These are phyloP conservation scores for Drosophila rufa DNA, from an alignment of 1,140 invertebrate species.

Conservation along the genomic window DNA sequence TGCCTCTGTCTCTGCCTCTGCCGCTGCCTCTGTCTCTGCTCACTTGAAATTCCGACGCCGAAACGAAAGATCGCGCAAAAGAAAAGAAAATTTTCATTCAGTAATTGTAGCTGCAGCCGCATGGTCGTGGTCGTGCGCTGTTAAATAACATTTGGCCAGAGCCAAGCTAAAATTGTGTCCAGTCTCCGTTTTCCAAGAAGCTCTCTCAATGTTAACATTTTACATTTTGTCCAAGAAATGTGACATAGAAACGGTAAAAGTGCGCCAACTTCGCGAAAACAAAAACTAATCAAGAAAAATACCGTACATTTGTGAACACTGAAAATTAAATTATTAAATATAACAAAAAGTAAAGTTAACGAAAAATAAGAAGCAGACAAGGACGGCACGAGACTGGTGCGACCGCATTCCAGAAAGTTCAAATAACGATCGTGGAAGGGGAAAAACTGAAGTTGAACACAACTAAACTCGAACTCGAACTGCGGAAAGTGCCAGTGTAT, in stretches of 20 bases:
- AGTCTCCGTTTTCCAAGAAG: constrained; percentile 10
- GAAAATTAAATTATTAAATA: constrained; percentile 29
- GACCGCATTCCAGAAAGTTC: constrained; percentile 83
- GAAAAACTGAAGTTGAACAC: constrained; percentile 69
- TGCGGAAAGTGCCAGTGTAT: constrained; percentile 48
- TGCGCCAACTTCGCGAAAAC: constrained; percentile 5
- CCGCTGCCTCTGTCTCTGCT: constrained; percentile 11
- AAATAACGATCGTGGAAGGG: constrained; percentile 65
- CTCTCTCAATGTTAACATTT: constrained; percentile 1
- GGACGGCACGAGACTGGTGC: constrained; percentile 64
- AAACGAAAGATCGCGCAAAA: constrained; percentile 79
- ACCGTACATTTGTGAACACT: constrained; percentile 3
- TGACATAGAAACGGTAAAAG: constrained; percentile 5
- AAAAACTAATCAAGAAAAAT: not conserved
- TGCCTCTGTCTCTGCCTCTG: constrained; percentile 18
- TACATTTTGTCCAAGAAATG: constrained; percentile 5
- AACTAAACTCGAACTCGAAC: constrained; percentile 59
- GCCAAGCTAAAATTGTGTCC: constrained; percentile 6
- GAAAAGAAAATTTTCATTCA: constrained; percentile 75
- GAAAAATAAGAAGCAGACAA: constrained; percentile 25
- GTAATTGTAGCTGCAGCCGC: constrained; percentile 31
- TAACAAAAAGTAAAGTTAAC: constrained; percentile 17
- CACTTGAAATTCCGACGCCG: constrained; percentile 34
- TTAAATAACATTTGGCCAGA: constrained; percentile 4
- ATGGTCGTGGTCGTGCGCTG: constrained; percentile 38